Base-by-base conservation (phyloP, 2,888 invertebrate species). In the Acleris cristana region DNA sequence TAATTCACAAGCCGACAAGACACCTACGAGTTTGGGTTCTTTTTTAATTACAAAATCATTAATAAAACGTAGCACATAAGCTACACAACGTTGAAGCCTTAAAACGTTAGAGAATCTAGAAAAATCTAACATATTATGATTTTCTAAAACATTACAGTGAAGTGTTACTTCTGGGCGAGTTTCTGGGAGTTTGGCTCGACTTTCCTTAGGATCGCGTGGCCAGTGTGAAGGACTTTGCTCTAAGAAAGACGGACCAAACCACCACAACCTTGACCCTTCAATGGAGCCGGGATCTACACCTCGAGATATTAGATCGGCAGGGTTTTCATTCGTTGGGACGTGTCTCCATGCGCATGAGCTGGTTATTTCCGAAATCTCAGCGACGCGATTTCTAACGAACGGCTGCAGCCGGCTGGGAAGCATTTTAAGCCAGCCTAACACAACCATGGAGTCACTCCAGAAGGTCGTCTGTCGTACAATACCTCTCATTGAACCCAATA, bases 1-100 rank as follows among this genome's bases (percentile, higher is more conserved):
- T 49, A 71, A n/a, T 45, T 72, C 70, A 14, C 62, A 16, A 16
- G 19, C 19, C 10, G 18, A 30, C 4, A 66, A 34, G 16, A 26
- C 52, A 14, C 30, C 16, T 23, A 34, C 34, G 34, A 12, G 12
- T 34, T 10, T 34, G 12, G 44, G 16, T 23, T 19, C 16, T 2
- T 2, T 23, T 49, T 49, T 12, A 49, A 69, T 64, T 63, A 30
- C 70, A 21, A 66, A 74, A 19, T 3, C 3, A 3, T 54, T 60
- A 14, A 74, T 71, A 69, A 74, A 74, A 3, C 73, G 26, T 12
- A 74, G 44, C 26, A 61, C 64, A 65, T 62, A 74, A 6, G 72
- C 73, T 6, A 72, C 21, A 34, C 70, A 10, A 26, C 71, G 69
- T n/a, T 51, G 52, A 12, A 73, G 64, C 53, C 64, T 57, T 6